phyloP scores from a whole-genome alignment of 2,888 invertebrate genomes.

The Apamea sordens region DNA sequence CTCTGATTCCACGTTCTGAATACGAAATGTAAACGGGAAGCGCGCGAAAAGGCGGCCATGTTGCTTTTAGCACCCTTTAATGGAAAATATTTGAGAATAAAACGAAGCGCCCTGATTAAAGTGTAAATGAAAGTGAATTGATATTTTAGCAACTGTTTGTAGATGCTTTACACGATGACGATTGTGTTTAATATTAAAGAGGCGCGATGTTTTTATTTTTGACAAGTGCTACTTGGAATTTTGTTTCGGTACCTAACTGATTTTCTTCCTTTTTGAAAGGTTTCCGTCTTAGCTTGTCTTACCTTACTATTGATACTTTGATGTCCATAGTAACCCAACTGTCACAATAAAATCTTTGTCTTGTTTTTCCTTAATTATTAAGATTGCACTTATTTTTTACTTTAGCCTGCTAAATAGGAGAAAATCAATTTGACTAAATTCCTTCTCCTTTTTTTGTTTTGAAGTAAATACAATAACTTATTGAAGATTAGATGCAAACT shows the following conservation, averaged over 20 bases:
- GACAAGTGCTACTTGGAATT: conserved; percentile 45
- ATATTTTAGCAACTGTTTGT: conserved; percentile 81
- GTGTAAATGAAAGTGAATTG: conserved; percentile 85
- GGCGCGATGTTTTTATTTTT: conserved; percentile 60
- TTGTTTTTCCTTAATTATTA: neutral
- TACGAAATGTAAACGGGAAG: conserved; percentile 83
- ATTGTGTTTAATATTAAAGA: conserved; percentile 73
- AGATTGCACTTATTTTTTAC: neutral
- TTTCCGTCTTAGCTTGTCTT: conserved; percentile 11
- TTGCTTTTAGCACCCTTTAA: conserved; percentile 89
- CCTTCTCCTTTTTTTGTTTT: neutral
- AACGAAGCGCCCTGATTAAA: conserved; percentile 82
- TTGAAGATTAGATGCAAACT: neutral
- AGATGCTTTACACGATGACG: conserved; percentile 72
- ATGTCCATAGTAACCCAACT: neutral
- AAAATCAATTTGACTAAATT: neutral
- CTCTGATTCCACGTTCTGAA: conserved; percentile 83
- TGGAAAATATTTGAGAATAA: conserved; percentile 76
- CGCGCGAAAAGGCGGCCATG: conserved; percentile 83
- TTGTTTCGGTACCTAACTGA: conserved; percentile 19
- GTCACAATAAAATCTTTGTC: neutral
- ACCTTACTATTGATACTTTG: neutral
- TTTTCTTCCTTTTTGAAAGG: conserved; percentile 21
- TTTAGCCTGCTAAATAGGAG: neutral
- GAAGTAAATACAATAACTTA: neutral